Base-by-base conservation (phyloP, 2,113 vertebrate genomes). In the Formicarius rufipectus region DNA sequence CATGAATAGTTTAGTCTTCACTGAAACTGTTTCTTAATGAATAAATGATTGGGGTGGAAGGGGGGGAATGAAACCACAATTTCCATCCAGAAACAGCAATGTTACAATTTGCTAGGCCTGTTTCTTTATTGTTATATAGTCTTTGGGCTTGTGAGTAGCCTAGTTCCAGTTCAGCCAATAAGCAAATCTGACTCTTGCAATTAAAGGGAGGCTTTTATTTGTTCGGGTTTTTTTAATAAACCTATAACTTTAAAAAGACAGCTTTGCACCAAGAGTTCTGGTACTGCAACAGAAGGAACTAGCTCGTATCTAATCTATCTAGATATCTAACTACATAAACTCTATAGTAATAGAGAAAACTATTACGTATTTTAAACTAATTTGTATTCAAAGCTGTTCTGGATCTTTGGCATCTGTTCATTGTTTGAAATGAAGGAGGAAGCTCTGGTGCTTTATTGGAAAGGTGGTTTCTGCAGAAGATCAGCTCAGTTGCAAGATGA, bases 11-110 rank as follows among this genome's bases (percentile, higher is more conserved):
- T 95, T 78, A 86, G 93, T 78, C 62, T 95, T 95, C 74, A 62
- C 62, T 73, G 77, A 72, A 95, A 94, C 77, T 40, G 86, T 66
- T 89, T 95, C 91, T 95, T 82, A 72, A 89, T 93, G 93, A 92
- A 89, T 92, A 95, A 95, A 82, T 93, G 66, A 95, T 91, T 95
- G 84, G n/a, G n/a, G n/a, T n/a, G n/a, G n/a, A n/a, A n/a, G n/a
- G n/a, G n/a, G n/a, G n/a, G n/a, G n/a, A n/a, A n/a, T n/a, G n/a
- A n/a, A n/a, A n/a, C n/a, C n/a, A n/a, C n/a, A n/a, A n/a, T n/a
- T n/a, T 78, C 76, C 39, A 39, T 55, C 28, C 47, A 84, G 83
- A 88, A 81, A 44, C 60, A 68, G 76, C 37, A 89, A 47, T 93
- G 84, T 75, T 80, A 81, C 75, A 89, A 64, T 92, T 72, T 89